Base-by-base conservation (phyloP, 1,140 invertebrate genomes). In the Heliconius nattereri region DNA sequence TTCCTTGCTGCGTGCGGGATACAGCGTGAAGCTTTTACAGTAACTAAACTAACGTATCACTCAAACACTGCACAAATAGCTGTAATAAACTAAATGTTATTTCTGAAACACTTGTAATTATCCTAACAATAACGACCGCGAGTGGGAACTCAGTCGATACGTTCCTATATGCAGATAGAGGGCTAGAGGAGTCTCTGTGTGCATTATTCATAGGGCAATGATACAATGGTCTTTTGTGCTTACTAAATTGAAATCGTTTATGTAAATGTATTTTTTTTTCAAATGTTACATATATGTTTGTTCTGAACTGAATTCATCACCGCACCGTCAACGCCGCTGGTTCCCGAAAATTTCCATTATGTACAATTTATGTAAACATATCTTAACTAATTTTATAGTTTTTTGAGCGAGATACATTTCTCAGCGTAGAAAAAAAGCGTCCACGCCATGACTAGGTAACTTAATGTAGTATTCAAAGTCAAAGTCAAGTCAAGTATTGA, bases 31-130 rank as follows among this genome's bases (percentile, higher is more conserved):
- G 32, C 32, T 32, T 40, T 9, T 40, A 66, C 26, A 16, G 29
- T 29, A 29, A 29, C 29, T 29, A 29, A 3, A 66, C 29, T 57
- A n/a, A 57, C n/a, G 9, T 23, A 57, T 29, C 60, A 26, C 23
- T 29, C 60, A 66, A 66, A 66, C 60, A 66, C 60, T 66, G 60
- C 29, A 29, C 60, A 66, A 66, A 66, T 66, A 29, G 60, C 60
- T 13, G 60, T 66, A 66, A 66, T 29, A 9, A 66, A 16, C 16
- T 66, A 66, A 66, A 66, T 66, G 23, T 23, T 26, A 26, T 29
- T 66, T 66, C 60, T 9, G 23, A 26, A 26, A 9, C 11, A 16
- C 26, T n/a, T 66, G 7, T 13, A 3, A 16, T 7, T 66, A 29
- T 29, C 29, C 26, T 2, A 66, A 3, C 60, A 16, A 16, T 66